Evolutionary conservation across 2,797 vertebrate species (phyloP).

Genomic region (Lerista edwardsae): DNA sequence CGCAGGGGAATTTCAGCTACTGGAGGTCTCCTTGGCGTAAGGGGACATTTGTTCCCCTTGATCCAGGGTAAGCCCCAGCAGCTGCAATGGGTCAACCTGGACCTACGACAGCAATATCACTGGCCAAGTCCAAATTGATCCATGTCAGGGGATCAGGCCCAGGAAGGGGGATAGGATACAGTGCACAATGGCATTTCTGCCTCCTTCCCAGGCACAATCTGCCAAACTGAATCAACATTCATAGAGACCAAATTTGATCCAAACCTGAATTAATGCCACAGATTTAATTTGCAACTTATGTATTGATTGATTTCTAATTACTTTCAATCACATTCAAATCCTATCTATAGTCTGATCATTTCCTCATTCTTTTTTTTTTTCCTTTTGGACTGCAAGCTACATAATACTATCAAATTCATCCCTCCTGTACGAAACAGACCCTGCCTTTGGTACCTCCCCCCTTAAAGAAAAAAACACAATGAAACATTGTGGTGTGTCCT

Average conservation of each 20-base stretch:
- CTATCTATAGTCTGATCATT: conserved; percentile 7
- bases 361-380: conserved; percentile 1
- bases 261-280: neutral
- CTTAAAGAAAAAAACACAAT: conserved; percentile 31
- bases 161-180: too few species aligned
- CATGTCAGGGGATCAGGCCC: too few species aligned
- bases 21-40: too few species aligned
- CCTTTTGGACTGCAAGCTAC: neutral
- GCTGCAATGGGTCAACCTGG: too few species aligned
- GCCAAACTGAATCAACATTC: neutral
- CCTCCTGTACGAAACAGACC: conserved; percentile 33
- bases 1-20: too few species aligned
- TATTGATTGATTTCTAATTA: neutral
- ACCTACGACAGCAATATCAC: too few species aligned
- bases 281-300: neutral
- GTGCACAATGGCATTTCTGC: too few species aligned
- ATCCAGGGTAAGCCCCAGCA: too few species aligned
- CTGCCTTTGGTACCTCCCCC: conserved; percentile 11
- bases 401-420: conserved; percentile 7
- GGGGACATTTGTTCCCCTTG: too few species aligned
- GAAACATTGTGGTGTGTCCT: conserved; percentile 64
- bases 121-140: too few species aligned
- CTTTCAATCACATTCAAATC: neutral
- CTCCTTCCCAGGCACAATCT: too few species aligned
- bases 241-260: neutral